phyloP scores from a whole-genome alignment of 2,797 vertebrate species.

The Microhierax caerulescens region DNA sequence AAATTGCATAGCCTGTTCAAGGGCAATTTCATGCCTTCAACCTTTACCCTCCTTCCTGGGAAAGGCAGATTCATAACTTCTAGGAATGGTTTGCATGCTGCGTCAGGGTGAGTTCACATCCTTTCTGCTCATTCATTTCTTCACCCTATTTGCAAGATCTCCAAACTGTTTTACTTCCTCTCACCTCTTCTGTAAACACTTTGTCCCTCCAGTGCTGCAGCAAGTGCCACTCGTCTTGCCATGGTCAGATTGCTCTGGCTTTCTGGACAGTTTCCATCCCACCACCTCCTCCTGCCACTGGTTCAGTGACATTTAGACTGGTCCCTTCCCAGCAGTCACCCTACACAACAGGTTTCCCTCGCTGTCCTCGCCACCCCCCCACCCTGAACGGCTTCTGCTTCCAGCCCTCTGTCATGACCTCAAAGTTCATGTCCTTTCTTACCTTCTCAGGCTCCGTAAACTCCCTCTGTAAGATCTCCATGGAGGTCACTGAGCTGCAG shows the following conservation, averaged over 20 bases:
- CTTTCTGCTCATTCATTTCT: not conserved
- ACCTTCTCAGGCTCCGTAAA: not conserved
- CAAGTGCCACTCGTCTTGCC: not conserved
- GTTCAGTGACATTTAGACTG: not conserved
- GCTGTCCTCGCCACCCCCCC: not conserved
- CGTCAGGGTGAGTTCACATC: not conserved
- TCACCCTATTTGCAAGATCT: not conserved
- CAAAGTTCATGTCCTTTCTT: not conserved
- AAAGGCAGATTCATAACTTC: not conserved
- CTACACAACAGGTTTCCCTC: not conserved
- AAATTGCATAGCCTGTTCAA: not conserved
- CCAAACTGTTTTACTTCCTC: not conserved
- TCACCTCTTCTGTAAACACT: not conserved
- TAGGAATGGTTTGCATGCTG: not conserved
- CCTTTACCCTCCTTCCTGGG: not conserved
- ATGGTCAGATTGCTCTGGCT: not conserved
- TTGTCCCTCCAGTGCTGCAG: rapidly evolving
- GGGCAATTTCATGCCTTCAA: not conserved
- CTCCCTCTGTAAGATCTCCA: not conserved
- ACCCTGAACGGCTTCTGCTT: not conserved
- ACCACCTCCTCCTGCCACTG: not conserved
- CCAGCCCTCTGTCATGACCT: not conserved
- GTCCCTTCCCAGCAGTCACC: not conserved
- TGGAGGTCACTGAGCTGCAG: not conserved
- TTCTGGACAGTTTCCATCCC: not conserved